These are phyloP conservation scores for Sciurus vulgaris DNA, from an alignment of 2,797 vertebrate species.

Conservation along the genomic window DNA sequence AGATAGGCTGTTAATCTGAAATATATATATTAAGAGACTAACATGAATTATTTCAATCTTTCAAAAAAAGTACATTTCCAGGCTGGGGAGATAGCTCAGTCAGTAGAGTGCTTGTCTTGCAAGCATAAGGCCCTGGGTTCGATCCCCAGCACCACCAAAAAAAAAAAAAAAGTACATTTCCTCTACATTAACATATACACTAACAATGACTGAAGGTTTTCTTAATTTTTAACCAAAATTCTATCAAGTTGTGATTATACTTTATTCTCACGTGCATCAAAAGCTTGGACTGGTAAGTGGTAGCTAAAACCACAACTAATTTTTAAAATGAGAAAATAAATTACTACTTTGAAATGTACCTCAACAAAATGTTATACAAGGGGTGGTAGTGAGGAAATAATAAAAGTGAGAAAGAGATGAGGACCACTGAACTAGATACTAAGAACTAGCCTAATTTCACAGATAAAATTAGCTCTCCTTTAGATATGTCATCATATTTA, in stretches of 20 bases:
- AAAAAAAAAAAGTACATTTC: neutral
- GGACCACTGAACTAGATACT: neutral
- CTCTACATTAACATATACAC: neutral
- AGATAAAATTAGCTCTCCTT: neutral
- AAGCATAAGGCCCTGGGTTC: too few species aligned
- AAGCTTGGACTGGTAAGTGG: neutral
- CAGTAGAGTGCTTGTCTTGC: too few species aligned
- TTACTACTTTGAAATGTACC: slow-evolving; percentile 24
- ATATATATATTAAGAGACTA: neutral
- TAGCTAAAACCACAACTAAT: neutral
- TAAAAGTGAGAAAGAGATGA: neutral
- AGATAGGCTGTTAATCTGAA: neutral
- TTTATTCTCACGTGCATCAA: slow-evolving; percentile 8
- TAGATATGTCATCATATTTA: neutral
- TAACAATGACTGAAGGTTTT: slow-evolving; percentile 2
- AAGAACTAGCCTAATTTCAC: neutral
- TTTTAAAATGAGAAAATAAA: slow-evolving; percentile 20
- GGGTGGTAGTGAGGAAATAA: neutral
- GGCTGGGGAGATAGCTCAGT: too few species aligned
- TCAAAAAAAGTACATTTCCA: neutral
- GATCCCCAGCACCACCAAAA: too few species aligned
- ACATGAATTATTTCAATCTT: neutral
- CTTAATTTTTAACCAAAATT: slow-evolving; percentile 10
- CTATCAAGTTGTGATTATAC: neutral
- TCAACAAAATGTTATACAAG: neutral